phyloP scores from a whole-genome alignment of 2,797 vertebrate species.

The Hypotaenidia philippensis region DNA sequence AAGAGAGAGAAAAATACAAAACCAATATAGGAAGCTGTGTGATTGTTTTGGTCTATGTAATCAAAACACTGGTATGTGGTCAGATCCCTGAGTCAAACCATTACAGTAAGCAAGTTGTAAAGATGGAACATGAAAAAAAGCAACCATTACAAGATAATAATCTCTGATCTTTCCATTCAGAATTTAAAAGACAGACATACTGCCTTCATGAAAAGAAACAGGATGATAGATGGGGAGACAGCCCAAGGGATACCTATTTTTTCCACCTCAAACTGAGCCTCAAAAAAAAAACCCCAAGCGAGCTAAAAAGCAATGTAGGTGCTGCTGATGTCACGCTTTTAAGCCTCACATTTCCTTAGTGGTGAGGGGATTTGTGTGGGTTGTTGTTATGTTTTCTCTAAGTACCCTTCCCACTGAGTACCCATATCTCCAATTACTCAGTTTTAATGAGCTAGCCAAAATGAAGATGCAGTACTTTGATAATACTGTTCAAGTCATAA shows the following conservation, averaged over 20 bases:
- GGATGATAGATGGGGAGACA: neutral
- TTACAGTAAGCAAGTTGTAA: neutral
- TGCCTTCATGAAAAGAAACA: neutral
- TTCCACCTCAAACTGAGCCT: neutral
- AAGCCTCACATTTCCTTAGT: neutral
- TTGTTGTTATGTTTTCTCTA: neutral
- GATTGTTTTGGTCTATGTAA: neutral
- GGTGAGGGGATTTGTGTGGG: rapidly evolving
- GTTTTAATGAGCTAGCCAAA: neutral
- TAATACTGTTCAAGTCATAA: neutral
- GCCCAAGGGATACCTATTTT: neutral
- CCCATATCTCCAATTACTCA: neutral
- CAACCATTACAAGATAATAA: neutral
- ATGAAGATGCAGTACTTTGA: neutral
- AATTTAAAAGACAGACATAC: neutral
- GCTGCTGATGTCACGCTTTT: neutral
- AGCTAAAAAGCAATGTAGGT: neutral
- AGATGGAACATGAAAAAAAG: neutral
- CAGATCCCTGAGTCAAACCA: neutral
- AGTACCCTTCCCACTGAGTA: neutral
- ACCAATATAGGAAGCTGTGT: neutral
- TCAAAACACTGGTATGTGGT: neutral
- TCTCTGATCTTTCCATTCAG: neutral
- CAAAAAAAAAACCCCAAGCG: neutral
- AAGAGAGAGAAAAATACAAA: neutral